Evolutionary conservation across 2,888 invertebrate species (phyloP).

Genomic region (Epiperipatus broadwayi): DNA sequence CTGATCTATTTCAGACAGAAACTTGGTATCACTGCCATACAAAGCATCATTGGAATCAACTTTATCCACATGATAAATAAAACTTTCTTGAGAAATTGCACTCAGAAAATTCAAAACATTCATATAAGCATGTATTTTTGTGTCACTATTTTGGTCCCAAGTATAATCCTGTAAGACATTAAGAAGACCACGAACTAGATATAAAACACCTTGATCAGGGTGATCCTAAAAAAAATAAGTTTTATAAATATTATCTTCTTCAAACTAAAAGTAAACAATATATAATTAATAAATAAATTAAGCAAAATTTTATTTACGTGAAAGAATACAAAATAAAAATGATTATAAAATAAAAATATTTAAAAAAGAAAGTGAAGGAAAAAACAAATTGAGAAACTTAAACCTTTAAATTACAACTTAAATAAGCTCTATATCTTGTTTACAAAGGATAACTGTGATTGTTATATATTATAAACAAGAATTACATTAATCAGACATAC

Average conservation of each 20-base stretch:
- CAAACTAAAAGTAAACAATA: not conserved
- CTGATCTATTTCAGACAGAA: constrained; percentile 54
- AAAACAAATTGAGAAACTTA: no score
- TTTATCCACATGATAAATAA: constrained; percentile 65
- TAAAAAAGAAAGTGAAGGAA: no score
- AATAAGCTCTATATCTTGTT: no score
- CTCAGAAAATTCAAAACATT: constrained; percentile 57
- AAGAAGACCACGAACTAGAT: constrained; percentile 54
- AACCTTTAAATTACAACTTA: no score
- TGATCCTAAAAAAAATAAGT: constrained; percentile 45
- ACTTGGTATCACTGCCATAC: constrained; percentile 73
- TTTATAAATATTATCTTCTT: not conserved
- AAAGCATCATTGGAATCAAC: constrained; percentile 81
- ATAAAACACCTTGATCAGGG: constrained; percentile 66
- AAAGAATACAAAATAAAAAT: no score
- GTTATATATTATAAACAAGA: no score
- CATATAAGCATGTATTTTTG: constrained; percentile 43
- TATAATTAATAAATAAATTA: no score
- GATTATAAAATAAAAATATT: no score
- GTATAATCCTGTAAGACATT: constrained; percentile 52
- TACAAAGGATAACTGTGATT: no score
- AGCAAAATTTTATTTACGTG: no score
- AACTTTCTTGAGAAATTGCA: constrained; percentile 56
- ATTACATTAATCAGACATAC: no score
- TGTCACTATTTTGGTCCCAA: constrained; percentile 34